Evolutionary conservation across 1,140 invertebrate species (phyloP).

Genomic region (Alviniconcha marisindica): DNA sequence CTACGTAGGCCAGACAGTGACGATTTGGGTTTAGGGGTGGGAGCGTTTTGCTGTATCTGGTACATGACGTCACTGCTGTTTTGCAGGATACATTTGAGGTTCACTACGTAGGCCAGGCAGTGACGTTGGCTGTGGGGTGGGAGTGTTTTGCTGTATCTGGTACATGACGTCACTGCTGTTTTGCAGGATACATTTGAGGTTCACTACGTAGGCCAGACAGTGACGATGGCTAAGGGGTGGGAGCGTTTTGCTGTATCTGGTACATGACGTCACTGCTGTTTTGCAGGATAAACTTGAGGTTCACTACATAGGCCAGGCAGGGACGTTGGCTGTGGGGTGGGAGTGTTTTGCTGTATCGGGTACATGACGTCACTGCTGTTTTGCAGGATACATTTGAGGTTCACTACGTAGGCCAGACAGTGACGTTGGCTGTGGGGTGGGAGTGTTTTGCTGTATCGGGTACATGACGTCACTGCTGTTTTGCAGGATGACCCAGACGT

Average conservation of each 20-base stretch:
- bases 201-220: conserved; percentile 35
- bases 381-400: background rate
- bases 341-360: conserved; percentile 31
- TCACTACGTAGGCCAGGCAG: too few species aligned
- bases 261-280: too few species aligned
- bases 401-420: conserved; percentile 35
- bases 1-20: too few species aligned
- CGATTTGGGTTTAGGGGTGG: too few species aligned
- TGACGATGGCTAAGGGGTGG: conserved; percentile 40
- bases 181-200: background rate
- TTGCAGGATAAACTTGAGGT: background rate
- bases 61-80: too few species aligned
- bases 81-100: too few species aligned
- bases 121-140: too few species aligned
- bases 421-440: conserved; percentile 38
- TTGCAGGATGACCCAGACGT: background rate
- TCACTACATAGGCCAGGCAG: conserved; percentile 37
- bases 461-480: conserved; percentile 32
- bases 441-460: conserved; percentile 31
- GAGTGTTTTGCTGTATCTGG: too few species aligned
- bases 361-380: conserved; percentile 32
- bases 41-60: too few species aligned
- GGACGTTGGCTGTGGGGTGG: conserved; percentile 39
- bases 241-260: conserved; percentile 3
- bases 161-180: too few species aligned